Evolutionary conservation across 2,797 vertebrate genomes (phyloP), one percentile per base, ranked within the genome.

Genomic region (Arnoldichthys spilopterus): DNA sequence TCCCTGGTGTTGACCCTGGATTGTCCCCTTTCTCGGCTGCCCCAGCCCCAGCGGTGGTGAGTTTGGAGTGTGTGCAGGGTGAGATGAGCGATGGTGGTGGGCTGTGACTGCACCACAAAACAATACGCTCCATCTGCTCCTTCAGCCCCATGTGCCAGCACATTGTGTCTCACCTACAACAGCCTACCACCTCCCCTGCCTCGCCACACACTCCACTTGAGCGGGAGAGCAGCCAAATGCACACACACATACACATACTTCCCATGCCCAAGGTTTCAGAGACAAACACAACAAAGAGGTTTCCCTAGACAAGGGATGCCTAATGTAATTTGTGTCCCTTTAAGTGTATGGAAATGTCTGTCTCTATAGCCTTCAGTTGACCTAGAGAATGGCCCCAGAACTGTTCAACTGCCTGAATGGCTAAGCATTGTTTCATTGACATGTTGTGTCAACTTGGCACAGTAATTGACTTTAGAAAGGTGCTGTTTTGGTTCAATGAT

Each of bases 81-180:
- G 64, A 80, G 78, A 83, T 88, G 85, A 88, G 84, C 72, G 80
- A 83, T 86, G 79, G 82, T 81, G 59, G 78, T 59, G 74, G 82
- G 78, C 79, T 82, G 83, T 85, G 77, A 84, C 79, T 86, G 80
- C 82, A 83, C 75, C 77, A 87, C 77, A 76, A 85, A 87, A 85
- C 86, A 89, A 86, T 84, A 63, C 82, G 84, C 77, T 72, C 86
- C 88, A 88, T 90, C 87, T 89, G 89, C 83, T 89, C 81, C 58
- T 45, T 80, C 32, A 72, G 68, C 72, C 81, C 64, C 18, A 53
- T 16, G 61, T 80, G 79, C 83, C 83, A 85, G 77, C 75, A 79
- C 85, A 77, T 82, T 82, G 85, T 83, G 83, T 80, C 81, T 85
- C 79, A 83, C 81, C 82, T 80, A 82, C 78, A 68, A 70, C 81